These are phyloP conservation scores for Tokudaia muenninki DNA, from an alignment of 2,797 vertebrate genomes.

Conservation along the genomic window DNA sequence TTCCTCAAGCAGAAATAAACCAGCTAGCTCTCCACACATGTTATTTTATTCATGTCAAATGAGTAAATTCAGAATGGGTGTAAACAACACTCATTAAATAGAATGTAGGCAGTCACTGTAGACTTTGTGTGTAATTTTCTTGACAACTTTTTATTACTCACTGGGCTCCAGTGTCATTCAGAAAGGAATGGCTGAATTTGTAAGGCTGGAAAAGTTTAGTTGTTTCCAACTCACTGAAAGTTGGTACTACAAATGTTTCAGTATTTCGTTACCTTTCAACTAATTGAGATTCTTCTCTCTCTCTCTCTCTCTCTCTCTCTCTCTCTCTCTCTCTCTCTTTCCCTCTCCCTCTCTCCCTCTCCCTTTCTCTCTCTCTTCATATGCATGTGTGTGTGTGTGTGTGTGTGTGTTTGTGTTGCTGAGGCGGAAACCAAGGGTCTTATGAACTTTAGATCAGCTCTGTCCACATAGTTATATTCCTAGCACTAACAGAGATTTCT, in stretches of 20 bases:
- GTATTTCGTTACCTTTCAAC: not conserved
- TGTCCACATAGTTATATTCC: not conserved
- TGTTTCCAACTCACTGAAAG: conserved; percentile 47
- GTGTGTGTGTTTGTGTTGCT: not conserved
- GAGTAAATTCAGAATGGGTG: conserved; percentile 48
- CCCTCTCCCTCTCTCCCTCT: no score
- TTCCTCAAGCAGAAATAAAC: conserved; percentile 73
- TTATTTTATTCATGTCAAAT: conserved; percentile 35
- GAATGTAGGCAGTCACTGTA: not conserved
- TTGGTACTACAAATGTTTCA: not conserved
- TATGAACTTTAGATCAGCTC: not conserved
- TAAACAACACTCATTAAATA: conserved; percentile 10
- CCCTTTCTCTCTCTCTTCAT: no score
- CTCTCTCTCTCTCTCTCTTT: no score
- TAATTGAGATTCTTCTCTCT: not conserved
- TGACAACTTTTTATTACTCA: conserved; percentile 55
- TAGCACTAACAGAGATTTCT: not conserved
- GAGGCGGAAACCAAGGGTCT: not conserved
- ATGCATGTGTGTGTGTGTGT: no score
- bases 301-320: no score
- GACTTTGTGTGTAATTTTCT: conserved; percentile 30
- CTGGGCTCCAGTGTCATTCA: not conserved
- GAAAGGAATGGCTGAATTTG: conserved; percentile 16
- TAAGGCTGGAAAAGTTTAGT: conserved; percentile 6
- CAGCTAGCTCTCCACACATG: conserved; percentile 56